phyloP scores from a whole-genome alignment of 2,797 vertebrate species.

The Cercopithecus hamlyni region DNA sequence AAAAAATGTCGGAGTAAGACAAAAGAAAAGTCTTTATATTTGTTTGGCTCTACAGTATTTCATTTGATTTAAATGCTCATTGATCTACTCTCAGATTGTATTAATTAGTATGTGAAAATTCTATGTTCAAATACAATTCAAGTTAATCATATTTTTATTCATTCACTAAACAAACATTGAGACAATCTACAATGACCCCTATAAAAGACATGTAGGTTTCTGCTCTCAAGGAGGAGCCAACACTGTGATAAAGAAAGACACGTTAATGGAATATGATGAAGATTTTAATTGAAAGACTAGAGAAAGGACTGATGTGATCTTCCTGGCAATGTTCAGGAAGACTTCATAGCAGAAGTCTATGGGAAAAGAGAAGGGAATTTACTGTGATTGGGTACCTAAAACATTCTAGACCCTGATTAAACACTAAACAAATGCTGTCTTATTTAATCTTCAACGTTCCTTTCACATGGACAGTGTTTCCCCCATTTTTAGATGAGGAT shows the following conservation, averaged over 20 bases:
- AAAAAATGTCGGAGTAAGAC: constrained; percentile 76
- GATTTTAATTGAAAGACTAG: neutral
- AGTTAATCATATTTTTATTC: neutral
- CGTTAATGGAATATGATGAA: neutral
- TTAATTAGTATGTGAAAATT: constrained; percentile 57
- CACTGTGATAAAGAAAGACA: neutral
- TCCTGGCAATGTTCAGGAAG: neutral
- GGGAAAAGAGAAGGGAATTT: neutral
- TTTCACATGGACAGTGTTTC: neutral
- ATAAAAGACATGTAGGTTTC: neutral
- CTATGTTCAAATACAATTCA: constrained; percentile 46
- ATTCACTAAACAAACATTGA: constrained; percentile 29
- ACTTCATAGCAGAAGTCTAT: neutral
- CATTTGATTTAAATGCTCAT: constrained; percentile 55
- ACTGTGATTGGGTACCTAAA: neutral
- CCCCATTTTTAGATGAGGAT: neutral
- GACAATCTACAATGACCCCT: neutral
- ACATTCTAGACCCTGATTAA: neutral
- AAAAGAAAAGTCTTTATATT: constrained; percentile 66
- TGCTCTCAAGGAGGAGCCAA: neutral
- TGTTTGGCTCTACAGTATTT: constrained; percentile 71
- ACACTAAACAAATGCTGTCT: neutral
- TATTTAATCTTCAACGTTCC: neutral
- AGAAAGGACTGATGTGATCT: neutral
- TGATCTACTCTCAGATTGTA: constrained; percentile 29